phyloP scores from a whole-genome alignment of 2,113 vertebrate species.

The Grammomys dolichurus region DNA sequence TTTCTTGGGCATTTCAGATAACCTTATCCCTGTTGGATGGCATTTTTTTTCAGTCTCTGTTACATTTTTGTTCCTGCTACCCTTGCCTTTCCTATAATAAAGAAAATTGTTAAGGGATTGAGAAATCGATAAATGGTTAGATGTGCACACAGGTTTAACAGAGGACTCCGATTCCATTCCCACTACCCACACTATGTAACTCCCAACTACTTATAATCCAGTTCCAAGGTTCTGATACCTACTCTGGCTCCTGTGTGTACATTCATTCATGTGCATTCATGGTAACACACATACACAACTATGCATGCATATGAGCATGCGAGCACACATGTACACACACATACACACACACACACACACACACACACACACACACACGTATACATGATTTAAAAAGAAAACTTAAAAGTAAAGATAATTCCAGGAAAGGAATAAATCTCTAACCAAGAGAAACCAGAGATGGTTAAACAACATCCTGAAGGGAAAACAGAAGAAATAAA shows the following conservation, averaged over 20 bases:
- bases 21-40: too few species aligned
- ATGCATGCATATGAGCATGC: too few species aligned
- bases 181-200: rapidly evolving
- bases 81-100: neutral
- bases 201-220: neutral
- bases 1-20: too few species aligned
- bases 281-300: neutral
- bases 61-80: too few species aligned
- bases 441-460: neutral
- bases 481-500: neutral
- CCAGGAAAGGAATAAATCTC: neutral
- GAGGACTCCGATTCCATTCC: neutral
- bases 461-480: neutral
- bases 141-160: neutral
- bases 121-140: neutral
- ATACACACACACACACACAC: neutral
- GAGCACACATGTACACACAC: neutral
- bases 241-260: too few species aligned
- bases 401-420: neutral
- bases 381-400: neutral
- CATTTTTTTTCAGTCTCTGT: too few species aligned
- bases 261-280: neutral
- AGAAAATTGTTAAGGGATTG: too few species aligned
- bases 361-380: neutral
- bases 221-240: too few species aligned